Percentiles rank a stretch among this genome's conserved stretches.
These are phyloP conservation scores for Lagopus muta DNA, from an alignment of 2,113 vertebrate genomes.

Conservation along the genomic window DNA sequence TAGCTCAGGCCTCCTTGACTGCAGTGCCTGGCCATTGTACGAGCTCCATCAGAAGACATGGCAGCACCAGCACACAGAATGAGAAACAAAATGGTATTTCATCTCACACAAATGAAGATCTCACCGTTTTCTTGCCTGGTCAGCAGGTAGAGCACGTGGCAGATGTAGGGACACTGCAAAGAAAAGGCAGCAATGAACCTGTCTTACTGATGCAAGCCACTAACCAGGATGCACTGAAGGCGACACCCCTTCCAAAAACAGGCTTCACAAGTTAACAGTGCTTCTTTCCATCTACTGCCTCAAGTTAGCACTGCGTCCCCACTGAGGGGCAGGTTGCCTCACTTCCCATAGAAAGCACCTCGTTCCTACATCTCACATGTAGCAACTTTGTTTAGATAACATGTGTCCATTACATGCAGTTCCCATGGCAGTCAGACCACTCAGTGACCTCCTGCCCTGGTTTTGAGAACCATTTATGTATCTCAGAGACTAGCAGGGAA, in stretches of 20 bases:
- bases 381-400: not conserved
- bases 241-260: not conserved
- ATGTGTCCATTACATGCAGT: not conserved
- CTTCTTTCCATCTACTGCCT: not conserved
- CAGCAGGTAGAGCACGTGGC: slow-evolving; percentile 91
- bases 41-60: not conserved
- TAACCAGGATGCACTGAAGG: not conserved
- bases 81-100: not conserved
- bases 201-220: not conserved
- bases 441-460: not conserved
- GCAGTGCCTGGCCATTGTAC: not conserved
- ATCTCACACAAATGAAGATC: not conserved
- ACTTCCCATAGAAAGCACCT: not conserved
- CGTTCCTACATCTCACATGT: accelerated
- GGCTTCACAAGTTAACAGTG: not conserved
- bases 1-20: not conserved
- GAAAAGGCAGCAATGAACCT: slow-evolving; percentile 36
- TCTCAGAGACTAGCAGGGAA: not conserved
- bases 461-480: not conserved
- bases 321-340: not conserved
- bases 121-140: slow-evolving; percentile 90
- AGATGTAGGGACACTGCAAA: slow-evolving; percentile 89
- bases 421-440: not conserved
- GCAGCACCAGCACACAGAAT: not conserved
- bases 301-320: not conserved